Conservation (phyloP, 2,888 invertebrate species). For the Apamea crenata region DNA sequence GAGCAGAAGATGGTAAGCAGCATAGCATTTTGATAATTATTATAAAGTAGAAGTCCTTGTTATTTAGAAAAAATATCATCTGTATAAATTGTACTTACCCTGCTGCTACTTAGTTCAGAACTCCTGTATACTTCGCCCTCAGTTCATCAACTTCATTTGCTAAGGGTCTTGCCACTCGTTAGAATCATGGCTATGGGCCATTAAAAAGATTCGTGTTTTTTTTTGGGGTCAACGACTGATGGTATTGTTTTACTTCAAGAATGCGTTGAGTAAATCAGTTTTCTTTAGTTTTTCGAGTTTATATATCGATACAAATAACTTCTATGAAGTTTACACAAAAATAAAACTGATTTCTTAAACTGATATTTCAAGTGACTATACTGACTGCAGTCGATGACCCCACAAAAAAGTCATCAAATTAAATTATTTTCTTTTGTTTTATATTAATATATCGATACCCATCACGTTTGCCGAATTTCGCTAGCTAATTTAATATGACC, state of each 20-base stretch:
- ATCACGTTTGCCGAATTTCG: no score
- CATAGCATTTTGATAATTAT: neutral
- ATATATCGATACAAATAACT: no score
- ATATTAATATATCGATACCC: neutral
- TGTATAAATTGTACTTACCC: neutral
- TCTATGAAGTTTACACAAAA: no score
- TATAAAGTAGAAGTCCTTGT: neutral
- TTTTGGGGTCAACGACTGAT: no score
- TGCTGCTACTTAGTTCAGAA: neutral
- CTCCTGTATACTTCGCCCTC: neutral
- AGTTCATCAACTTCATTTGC: neutral
- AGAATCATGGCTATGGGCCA: neutral
- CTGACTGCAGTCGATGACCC: neutral
- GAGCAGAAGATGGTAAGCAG: conserved; percentile 80
- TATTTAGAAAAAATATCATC: neutral
- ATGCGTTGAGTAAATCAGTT: no score
- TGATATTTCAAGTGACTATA: no score
- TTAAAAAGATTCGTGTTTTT: no score
- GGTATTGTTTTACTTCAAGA: no score
- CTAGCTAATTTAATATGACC: no score
- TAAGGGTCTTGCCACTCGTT: no score
- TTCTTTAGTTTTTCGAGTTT: no score
- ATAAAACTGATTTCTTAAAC: no score
- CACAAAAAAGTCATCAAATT: neutral
- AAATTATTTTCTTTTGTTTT: neutral